Percentiles rank a stretch among this genome's conserved stretches.
Evolutionary conservation across 1,140 invertebrate genomes (phyloP).

Genomic region (Ganaspis sp.): DNA sequence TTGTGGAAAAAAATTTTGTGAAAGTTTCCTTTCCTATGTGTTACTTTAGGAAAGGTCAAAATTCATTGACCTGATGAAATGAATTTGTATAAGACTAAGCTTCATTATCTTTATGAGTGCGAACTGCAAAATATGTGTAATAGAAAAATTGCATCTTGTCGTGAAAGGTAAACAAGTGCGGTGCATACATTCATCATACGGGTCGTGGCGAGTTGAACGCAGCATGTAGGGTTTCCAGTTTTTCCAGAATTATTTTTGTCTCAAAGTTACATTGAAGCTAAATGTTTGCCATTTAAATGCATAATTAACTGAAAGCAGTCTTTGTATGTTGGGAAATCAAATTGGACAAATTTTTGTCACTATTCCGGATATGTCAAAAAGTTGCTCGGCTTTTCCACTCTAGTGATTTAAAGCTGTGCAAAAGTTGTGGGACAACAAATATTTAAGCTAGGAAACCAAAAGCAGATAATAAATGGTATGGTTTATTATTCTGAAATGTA

Average conservation of each 20-base stretch:
- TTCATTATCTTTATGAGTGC: slow-evolving; percentile 18
- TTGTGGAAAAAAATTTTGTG: not conserved
- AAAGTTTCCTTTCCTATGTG: not conserved
- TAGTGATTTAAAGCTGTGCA: not conserved
- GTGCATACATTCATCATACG: not conserved
- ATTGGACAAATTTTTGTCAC: not conserved
- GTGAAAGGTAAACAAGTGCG: slow-evolving; percentile 11
- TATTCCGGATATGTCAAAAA: not conserved
- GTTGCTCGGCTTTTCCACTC: not conserved
- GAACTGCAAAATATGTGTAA: not conserved
- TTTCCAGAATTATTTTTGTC: slow-evolving; percentile 4
- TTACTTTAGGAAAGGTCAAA: not conserved
- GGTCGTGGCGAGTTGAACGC: not conserved
- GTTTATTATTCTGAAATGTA: too few species aligned
- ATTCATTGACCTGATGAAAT: not conserved
- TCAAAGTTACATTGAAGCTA: slow-evolving; percentile 2
- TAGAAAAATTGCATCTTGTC: not conserved
- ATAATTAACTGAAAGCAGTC: slow-evolving; percentile 27
- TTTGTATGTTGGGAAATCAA: slow-evolving; percentile 23
- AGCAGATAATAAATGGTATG: too few species aligned
- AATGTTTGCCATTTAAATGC: not conserved
- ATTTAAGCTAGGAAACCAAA: too few species aligned
- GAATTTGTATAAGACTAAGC: not conserved
- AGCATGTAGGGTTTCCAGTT: slow-evolving; percentile 20
- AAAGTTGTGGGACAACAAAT: too few species aligned